phyloP scores from a whole-genome alignment of 2,797 vertebrate species.

The Loris lydekkerianus region DNA sequence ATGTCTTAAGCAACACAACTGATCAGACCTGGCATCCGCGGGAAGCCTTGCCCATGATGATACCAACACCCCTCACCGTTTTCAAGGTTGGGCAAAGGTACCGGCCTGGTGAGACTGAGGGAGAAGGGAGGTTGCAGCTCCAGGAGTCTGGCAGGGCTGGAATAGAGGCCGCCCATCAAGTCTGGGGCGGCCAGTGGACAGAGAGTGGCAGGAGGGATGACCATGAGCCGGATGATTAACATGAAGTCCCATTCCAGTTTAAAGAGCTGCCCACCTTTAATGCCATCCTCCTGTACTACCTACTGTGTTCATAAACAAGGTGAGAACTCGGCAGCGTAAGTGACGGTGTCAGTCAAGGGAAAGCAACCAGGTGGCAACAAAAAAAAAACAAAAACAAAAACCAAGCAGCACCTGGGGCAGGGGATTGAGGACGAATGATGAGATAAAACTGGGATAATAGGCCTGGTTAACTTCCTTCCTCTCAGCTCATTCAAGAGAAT shows the following conservation, averaged over 20 bases:
- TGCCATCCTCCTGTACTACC: too few relatives aligned
- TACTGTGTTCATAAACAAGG: accelerated
- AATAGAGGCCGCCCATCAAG: accelerated
- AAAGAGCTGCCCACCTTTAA: background rate
- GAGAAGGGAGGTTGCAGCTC: accelerated
- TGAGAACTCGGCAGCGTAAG: accelerated
- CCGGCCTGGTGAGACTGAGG: background rate
- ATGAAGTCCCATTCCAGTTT: accelerated
- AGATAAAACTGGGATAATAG: background rate
- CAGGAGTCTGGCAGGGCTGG: background rate
- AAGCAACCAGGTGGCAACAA: too few relatives aligned
- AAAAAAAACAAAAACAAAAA: too few relatives aligned
- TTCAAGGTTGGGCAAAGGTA: too few relatives aligned
- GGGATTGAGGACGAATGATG: background rate
- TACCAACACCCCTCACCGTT: accelerated
- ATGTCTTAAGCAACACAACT: background rate
- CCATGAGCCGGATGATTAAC: background rate
- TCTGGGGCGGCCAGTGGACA: background rate
- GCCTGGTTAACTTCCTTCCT: background rate
- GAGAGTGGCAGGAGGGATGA: background rate
- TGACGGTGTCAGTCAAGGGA: background rate
- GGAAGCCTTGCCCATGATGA: accelerated
- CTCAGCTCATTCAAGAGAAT: conserved; percentile 12
- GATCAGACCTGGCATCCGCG: accelerated
- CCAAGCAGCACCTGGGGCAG: background rate